These are phyloP conservation scores for Clarias macrocephalus DNA, from an alignment of 2,113 vertebrate genomes.

Conservation along the genomic window DNA sequence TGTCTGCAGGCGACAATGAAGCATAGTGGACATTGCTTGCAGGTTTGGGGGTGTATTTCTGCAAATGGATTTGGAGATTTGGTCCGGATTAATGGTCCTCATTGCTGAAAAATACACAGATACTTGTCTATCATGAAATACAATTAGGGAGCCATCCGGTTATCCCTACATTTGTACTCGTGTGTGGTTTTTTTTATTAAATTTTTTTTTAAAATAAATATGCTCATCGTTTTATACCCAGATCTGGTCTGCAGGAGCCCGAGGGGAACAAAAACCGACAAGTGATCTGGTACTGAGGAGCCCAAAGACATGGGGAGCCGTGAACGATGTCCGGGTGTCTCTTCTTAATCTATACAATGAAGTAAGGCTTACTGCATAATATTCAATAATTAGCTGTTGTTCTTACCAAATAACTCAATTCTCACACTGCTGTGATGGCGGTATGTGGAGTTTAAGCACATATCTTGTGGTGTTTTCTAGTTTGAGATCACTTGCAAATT, in stretches of 20 bases:
- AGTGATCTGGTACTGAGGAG: slow-evolving; percentile 75
- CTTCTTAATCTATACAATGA: slow-evolving; percentile 73
- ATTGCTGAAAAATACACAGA: too few species aligned
- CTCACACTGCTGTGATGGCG: background rate
- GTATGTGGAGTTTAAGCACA: background rate
- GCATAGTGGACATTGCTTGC: too few species aligned
- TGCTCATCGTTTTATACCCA: slow-evolving; percentile 46
- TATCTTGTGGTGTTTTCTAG: background rate
- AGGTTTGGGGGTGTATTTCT: too few species aligned
- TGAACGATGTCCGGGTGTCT: slow-evolving; percentile 65
- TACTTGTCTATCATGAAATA: too few species aligned
- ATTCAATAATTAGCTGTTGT: background rate
- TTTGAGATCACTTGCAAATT: too few species aligned
- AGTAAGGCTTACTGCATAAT: slow-evolving; percentile 60
- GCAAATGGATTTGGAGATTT: too few species aligned
- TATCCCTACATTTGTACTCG: too few species aligned
- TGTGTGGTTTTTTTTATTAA: background rate
- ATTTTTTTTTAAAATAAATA: background rate
- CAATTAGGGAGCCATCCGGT: too few species aligned
- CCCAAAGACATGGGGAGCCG: slow-evolving; percentile 73
- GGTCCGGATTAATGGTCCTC: too few species aligned
- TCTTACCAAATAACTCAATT: background rate
- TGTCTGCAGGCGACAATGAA: too few species aligned
- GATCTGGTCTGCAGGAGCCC: slow-evolving; percentile 81
- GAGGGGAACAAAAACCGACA: slow-evolving; percentile 63